phyloP scores from a whole-genome alignment of 2,888 invertebrate genomes.

The Chalcis sispes region DNA sequence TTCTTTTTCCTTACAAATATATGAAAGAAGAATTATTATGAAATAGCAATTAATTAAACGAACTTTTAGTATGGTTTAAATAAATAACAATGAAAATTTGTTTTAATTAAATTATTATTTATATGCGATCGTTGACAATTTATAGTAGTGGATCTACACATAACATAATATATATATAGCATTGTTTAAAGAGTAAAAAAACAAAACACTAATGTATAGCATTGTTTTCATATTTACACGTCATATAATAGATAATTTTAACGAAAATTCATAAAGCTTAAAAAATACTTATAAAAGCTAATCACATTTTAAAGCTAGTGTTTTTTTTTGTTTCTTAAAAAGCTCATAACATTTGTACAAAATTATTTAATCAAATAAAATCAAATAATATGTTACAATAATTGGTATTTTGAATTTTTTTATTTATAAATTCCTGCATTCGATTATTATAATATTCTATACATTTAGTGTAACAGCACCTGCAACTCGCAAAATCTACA shows the following conservation, averaged over 20 bases:
- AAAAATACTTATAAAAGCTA: constrained; percentile 48
- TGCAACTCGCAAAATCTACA: constrained; percentile 46
- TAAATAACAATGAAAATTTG: neutral
- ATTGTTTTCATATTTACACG: constrained; percentile 45
- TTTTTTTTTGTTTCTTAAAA: constrained; percentile 23
- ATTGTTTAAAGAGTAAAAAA: constrained; percentile 33
- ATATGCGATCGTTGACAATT: constrained; percentile 36
- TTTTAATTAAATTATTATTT: constrained; percentile 38
- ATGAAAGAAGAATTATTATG: no score
- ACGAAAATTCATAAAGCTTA: constrained; percentile 14
- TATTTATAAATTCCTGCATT: constrained; percentile 57
- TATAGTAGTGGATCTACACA: constrained; percentile 26
- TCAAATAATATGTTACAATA: constrained; percentile 50
- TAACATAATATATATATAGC: constrained; percentile 41
- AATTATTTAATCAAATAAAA: constrained; percentile 35
- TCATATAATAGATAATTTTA: constrained; percentile 22
- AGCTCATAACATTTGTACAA: constrained; percentile 50
- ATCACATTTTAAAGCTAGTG: constrained; percentile 38
- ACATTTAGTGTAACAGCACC: constrained; percentile 57
- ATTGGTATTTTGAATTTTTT: constrained; percentile 36
- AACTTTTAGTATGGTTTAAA: no score
- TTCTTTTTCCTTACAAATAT: no score
- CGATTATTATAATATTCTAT: constrained; percentile 48
- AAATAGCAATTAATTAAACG: no score
- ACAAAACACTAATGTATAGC: constrained; percentile 20